Base-by-base conservation (phyloP, 1,140 invertebrate species). In the Maconellicoccus hirsutus region DNA sequence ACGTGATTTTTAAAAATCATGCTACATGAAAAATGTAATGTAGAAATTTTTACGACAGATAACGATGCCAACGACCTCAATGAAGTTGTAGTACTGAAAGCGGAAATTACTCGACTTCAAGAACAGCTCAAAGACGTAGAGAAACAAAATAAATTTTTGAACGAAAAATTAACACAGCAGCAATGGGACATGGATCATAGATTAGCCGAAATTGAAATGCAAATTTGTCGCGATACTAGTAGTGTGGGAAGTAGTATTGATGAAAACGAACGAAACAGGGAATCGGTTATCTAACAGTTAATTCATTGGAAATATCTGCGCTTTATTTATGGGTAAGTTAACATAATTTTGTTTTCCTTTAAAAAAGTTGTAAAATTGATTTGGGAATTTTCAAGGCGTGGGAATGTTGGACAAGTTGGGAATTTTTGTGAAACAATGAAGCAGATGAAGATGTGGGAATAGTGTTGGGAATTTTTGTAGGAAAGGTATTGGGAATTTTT, bases 101-200 rank as follows among this genome's bases (percentile, higher is more conserved):
- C 89, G 59, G 94, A 98, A 81, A 96, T 98, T 75, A 93, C 92
- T 77, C 83, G 93, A 42, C 83, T 98, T 16, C 84, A 94, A 16
- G 93, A 96, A 78, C 84, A 94, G 14, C 82, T 98, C 12, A 87
- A 92, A 71, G 90, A 89, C 0, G 83, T 98, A 42, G 95, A 98
- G 79, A 87, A 91, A 0, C 94, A 98, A 78, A 98, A 98, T 79
- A 88, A 93, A 8, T 85, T 91, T 1, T 89, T 98, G 85, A 94
- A 89, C 74, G 85, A 90, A 0, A 96, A 97, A 77, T 82, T 98
- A 2, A 94, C 87, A 78, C 93, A 96, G 77, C 93, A 96, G 76
- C 93, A 96, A 77, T 95, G 93, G 92, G 93, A 96, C 78, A 88
- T 98, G 33, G 93, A 98, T 77, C 90, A 95, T 79, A 86, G 95